Conservation (phyloP, 2,113 vertebrate species). For the Larimichthys polyactis region DNA sequence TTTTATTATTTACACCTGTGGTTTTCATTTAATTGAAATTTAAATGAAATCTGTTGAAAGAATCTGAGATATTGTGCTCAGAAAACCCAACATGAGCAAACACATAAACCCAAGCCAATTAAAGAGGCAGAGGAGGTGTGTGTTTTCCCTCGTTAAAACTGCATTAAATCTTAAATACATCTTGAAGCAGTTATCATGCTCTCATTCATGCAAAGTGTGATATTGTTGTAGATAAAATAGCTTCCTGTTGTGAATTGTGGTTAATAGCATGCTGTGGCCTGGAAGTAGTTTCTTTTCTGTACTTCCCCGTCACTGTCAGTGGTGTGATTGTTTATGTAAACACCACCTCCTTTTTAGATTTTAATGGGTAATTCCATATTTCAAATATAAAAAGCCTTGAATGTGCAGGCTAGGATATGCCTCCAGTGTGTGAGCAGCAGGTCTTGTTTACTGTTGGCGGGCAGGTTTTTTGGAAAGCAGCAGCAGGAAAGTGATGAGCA, state of each 20-base stretch:
- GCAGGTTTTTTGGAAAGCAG: constrained; percentile 5
- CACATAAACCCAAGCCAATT: background rate
- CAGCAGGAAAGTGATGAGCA: constrained; percentile 1
- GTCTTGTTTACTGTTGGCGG: constrained; percentile 21
- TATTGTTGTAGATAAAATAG: background rate
- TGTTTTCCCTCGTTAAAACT: background rate
- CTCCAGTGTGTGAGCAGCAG: constrained; percentile 34
- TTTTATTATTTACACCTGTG: no score
- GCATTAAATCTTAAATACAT: background rate
- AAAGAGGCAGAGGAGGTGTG: background rate
- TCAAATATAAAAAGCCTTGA: background rate
- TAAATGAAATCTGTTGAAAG: background rate
- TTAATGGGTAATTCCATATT: constrained; percentile 5
- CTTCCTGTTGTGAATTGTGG: constrained; percentile 11
- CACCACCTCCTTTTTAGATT: background rate
- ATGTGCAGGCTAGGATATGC: background rate
- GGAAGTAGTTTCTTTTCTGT: background rate
- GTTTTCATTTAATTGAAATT: no score
- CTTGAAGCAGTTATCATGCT: background rate
- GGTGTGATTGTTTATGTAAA: background rate
- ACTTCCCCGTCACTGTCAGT: background rate
- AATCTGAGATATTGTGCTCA: background rate
- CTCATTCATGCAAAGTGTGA: background rate
- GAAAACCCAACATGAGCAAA: background rate
- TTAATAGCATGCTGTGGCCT: background rate